These are phyloP conservation scores for Reticulitermes speratus DNA, from an alignment of 1,140 invertebrate genomes.

Conservation along the genomic window DNA sequence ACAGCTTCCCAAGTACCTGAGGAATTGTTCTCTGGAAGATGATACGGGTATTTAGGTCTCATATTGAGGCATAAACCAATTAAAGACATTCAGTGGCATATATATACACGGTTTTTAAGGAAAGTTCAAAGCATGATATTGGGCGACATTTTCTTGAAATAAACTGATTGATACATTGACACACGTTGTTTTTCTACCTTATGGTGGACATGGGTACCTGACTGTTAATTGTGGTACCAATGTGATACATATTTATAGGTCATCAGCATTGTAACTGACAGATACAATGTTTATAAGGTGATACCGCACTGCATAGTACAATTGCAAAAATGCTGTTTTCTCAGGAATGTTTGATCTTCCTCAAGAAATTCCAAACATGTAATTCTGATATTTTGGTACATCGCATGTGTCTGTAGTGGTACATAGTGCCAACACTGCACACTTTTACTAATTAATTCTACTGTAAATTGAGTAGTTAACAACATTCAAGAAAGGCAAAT, in stretches of 20 bases:
- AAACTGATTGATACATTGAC: neutral
- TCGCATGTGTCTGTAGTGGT: neutral
- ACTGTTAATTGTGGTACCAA: neutral
- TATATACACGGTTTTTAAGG: neutral
- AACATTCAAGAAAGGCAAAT: neutral
- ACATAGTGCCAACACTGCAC: neutral
- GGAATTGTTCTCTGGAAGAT: neutral
- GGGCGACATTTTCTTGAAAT: neutral
- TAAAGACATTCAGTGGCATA: neutral
- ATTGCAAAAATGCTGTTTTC: neutral
- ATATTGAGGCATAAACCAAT: constrained; percentile 4
- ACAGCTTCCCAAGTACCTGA: neutral
- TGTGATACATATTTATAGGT: neutral
- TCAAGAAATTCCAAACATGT: neutral
- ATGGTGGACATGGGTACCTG: neutral
- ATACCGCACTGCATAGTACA: neutral
- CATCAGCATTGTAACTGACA: neutral
- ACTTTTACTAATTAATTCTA: neutral
- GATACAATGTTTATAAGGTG: neutral
- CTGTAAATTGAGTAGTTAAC: neutral
- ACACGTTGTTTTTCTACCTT: neutral
- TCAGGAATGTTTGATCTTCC: constrained; percentile 9
- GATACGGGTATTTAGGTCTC: neutral
- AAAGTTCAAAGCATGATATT: neutral
- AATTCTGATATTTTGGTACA: neutral